Percentiles rank a stretch among this genome's conserved stretches.
These are phyloP conservation scores for Caradrina clavipalpis DNA, from an alignment of 2,888 invertebrate genomes.

Conservation along the genomic window DNA sequence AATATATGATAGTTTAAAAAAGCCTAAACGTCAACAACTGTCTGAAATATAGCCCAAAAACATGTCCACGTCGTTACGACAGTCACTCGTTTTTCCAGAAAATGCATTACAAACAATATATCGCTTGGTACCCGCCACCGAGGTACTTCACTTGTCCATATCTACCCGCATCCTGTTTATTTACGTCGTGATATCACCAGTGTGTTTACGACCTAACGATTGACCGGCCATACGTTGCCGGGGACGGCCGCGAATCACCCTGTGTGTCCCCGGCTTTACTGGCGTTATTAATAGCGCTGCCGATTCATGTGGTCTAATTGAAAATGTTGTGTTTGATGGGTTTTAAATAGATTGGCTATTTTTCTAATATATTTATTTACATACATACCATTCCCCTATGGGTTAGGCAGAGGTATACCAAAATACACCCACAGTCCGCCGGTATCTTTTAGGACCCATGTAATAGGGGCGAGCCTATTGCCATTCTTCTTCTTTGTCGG, in stretches of 20 bases:
- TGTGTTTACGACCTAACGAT: conserved; percentile 49
- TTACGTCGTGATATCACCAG: conserved; percentile 50
- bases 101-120: conserved; percentile 35
- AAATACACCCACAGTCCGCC: too few species aligned
- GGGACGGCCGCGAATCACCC: conserved; percentile 30
- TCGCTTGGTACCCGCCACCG: conserved; percentile 16
- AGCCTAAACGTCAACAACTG: too few species aligned
- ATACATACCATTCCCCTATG: too few species aligned
- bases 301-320: conserved; percentile 54
- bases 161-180: conserved; percentile 39
- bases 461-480: too few species aligned
- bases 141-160: conserved; percentile 39
- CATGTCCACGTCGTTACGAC: too few species aligned
- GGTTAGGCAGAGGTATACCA: too few species aligned
- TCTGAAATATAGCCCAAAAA: background rate
- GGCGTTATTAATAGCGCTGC: conserved; percentile 51
- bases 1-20: too few species aligned
- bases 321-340: conserved; percentile 35
- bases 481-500: too few species aligned
- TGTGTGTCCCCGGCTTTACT: conserved; percentile 57
- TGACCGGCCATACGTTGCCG: conserved; percentile 46
- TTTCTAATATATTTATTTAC: background rate
- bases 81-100: background rate
- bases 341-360: conserved; percentile 15
- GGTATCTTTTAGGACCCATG: too few species aligned